Evolutionary conservation across 2,113 vertebrate species (phyloP), one percentile per base, ranked within the genome.

Genomic region (Corynorhinus townsendii): DNA sequence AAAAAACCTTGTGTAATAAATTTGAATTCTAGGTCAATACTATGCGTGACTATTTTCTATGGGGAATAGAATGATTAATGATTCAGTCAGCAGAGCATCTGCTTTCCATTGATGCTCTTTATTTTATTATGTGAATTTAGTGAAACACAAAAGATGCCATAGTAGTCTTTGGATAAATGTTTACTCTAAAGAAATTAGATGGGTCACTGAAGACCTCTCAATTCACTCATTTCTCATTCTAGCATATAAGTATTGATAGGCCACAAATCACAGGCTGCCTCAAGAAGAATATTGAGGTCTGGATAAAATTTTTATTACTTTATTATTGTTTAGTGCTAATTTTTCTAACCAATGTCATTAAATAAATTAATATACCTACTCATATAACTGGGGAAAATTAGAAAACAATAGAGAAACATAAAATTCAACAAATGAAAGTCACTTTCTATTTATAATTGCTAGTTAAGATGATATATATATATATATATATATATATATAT

Each of bases 81-180:
- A 82, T 69, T 90, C 43, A 38, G 45, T 77, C 43, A 79, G 45
- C 85, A 49, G 20, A 75, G 14, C 73, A 96, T 96, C 86, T 96
- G 86, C 26, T 95, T 96, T 22, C 8, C 82, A 95, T 66, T 92
- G 68, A 69, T 12, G 7, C 15, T 35, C 17, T 87, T 62, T 12
- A 45, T 49, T 94, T 96, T 26, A 71, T 76, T 83, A 30, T 76
- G 15, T 26, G n/a, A 92, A 40, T 94, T 69, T n/a, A 43, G 30
- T 47, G 22, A 43, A 86, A 84, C 43, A 96, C 20, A 69, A 49
- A 89, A 66, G 20, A 64, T 71, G 15, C 10, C 38, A 24, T 56
- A 43, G 33, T 79, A 92, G 35, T 19, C 49, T 93, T 91, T 77
- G 47, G 71, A 91, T 47, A 76, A 79, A 95, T 81, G 16, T 95